Base-by-base conservation (phyloP, 2,113 vertebrate genomes). In the Coreoperca whiteheadi region DNA sequence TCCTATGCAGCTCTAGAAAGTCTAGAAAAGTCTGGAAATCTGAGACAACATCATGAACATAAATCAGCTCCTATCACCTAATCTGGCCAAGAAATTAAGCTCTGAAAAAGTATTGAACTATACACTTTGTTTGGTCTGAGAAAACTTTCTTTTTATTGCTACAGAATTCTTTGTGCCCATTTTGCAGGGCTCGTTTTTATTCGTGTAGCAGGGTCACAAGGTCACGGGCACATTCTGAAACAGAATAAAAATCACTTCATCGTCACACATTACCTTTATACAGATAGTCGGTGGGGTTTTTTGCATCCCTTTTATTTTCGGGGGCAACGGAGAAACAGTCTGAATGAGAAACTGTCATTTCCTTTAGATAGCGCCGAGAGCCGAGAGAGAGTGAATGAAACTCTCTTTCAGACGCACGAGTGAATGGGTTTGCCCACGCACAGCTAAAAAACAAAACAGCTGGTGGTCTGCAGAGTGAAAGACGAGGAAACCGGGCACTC, bases 371-470 rank as follows among this genome's bases (percentile, higher is more conserved):
- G 51, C 23, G 9, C 53, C 4, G 18, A 72, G 63, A 71, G 23
- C 5, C 0, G 2, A 46, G 28, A 70, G 56, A 39, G 43, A 51
- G 14, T 80, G 66, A 87, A 69, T 85, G 84, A 78, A 79, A 79
- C 7, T 21, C 23, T 54, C 10, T 53, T 39, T 74, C 16, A 67
- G 77, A 70, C 9, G 7, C 25, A n/a, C 8, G 34, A n/a, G n/a
- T 72, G 37, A 69, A 48, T 30, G 46, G n/a, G 37, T 39, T 81
- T 43, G 48, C 71, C 78, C 66, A 72, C 74, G 39, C 74, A 43
- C 2, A 57, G 83, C 83, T 85, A 89, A 90, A 92, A 90, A 87
- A 87, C 90, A 37, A 48, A 20, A n/a, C n/a, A n/a, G 1, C 23
- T 2, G 81, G 85, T 83, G 87, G 87, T 93, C 82, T 56, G 41